Percentiles rank a stretch among this genome's conserved stretches.
Evolutionary conservation across 2,113 vertebrate genomes (phyloP).

Genomic region (Phasianus colchicus): DNA sequence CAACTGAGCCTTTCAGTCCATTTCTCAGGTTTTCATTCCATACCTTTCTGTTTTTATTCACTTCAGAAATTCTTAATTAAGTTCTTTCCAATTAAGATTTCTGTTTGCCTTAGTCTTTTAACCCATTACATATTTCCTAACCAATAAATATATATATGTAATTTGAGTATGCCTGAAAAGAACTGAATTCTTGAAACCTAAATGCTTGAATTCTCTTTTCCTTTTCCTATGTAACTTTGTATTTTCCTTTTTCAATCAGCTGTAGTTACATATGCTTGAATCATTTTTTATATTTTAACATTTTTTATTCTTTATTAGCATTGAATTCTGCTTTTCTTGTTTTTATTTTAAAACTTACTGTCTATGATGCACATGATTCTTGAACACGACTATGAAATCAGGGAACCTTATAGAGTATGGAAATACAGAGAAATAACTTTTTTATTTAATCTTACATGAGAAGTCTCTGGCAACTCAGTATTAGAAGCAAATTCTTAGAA

Average conservation of each 20-base stretch:
- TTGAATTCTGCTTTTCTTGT: background rate
- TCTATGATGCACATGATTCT: accelerated
- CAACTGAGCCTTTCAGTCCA: background rate
- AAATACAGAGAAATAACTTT: background rate
- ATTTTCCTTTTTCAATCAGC: background rate
- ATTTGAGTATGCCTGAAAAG: background rate
- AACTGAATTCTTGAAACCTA: background rate
- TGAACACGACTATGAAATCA: background rate
- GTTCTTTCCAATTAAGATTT: accelerated
- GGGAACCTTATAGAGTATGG: background rate
- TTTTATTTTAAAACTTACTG: background rate
- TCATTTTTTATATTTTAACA: background rate
- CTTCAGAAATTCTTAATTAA: background rate
- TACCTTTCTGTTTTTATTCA: background rate
- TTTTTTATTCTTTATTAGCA: background rate
- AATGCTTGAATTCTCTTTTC: background rate
- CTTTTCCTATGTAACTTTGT: background rate
- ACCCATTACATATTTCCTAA: background rate
- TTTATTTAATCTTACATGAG: background rate
- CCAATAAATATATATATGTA: background rate
- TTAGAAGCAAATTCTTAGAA: background rate
- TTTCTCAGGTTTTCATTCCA: background rate
- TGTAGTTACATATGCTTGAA: background rate
- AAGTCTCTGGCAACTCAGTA: background rate
- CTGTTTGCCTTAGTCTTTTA: background rate